A percentile compares a stretch with the other conserved stretches of the same genome.
phyloP scores from a whole-genome alignment of 2,113 vertebrate genomes.

The Fregata magnificens region DNA sequence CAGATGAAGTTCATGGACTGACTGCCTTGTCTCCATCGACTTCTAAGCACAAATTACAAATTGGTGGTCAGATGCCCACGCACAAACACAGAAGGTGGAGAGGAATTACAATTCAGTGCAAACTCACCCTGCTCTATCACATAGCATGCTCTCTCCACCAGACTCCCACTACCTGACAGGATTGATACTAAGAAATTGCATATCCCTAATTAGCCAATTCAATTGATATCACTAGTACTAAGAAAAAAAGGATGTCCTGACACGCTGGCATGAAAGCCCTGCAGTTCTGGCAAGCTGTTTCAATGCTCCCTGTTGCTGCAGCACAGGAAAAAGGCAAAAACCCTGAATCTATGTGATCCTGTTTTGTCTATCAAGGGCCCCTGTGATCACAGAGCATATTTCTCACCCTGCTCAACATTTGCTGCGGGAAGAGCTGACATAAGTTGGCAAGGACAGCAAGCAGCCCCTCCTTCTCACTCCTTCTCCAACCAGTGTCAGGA shows the following conservation, averaged over 20 bases:
- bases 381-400: conserved; percentile 59
- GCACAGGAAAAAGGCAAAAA: conserved; percentile 14
- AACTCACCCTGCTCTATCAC: neutral
- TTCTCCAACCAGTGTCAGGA: neutral
- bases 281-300: conserved; percentile 16
- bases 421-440: conserved; percentile 1
- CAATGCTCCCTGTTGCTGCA: neutral
- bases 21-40: neutral
- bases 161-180: neutral
- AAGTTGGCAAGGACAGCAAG: conserved; percentile 26
- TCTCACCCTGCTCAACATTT: conserved; percentile 45
- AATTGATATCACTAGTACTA: neutral
- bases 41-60: neutral
- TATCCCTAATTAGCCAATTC: neutral
- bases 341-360: conserved; percentile 23
- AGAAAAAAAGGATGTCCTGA: neutral
- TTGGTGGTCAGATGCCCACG: neutral
- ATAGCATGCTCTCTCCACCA: neutral
- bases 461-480: neutral
- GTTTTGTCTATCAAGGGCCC: conserved; percentile 42
- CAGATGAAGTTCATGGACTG: neutral
- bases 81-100: neutral
- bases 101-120: neutral
- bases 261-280: neutral
- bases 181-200: neutral